These are phyloP conservation scores for Pandemis cinnamomeana DNA, from an alignment of 2,888 invertebrate genomes.

Conservation along the genomic window DNA sequence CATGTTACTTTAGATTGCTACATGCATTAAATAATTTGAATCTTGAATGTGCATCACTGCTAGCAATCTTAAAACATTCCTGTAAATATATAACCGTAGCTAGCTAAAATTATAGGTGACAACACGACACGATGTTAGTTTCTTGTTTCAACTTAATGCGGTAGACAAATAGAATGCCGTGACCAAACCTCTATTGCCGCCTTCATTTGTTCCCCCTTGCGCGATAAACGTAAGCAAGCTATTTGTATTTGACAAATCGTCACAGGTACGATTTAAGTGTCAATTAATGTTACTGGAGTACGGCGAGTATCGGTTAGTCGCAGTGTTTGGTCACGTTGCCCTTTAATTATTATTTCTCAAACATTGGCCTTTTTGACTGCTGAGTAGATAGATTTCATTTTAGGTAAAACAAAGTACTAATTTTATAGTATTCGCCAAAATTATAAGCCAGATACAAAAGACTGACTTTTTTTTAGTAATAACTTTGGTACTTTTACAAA, in stretches of 20 bases:
- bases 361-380: conserved; percentile 6
- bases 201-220: conserved; percentile 65
- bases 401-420: conserved; percentile 18
- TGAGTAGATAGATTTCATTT: conserved; percentile 15
- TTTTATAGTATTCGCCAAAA: conserved; percentile 51
- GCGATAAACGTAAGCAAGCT: conserved; percentile 27
- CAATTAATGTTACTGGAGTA: not conserved
- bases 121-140: conserved; percentile 11
- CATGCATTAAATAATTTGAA: conserved; percentile 4
- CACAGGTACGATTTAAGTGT: not conserved
- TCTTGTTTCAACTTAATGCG: not conserved
- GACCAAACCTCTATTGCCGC: conserved; percentile 37
- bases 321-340: conserved; percentile 42
- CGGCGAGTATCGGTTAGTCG: not conserved
- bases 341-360: conserved; percentile 16
- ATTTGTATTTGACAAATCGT: conserved; percentile 1
- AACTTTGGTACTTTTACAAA: conserved; percentile 49
- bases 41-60: not conserved
- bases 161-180: conserved; percentile 21
- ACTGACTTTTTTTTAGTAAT: conserved; percentile 51
- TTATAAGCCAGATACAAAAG: conserved; percentile 51
- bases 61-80: conserved; percentile 63
- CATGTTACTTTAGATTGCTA: not conserved
- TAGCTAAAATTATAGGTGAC: conserved; percentile 19
- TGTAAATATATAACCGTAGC: conserved; percentile 57